Evolutionary conservation across 2,888 invertebrate species (phyloP).

Genomic region (Zele albiditarsus): DNA sequence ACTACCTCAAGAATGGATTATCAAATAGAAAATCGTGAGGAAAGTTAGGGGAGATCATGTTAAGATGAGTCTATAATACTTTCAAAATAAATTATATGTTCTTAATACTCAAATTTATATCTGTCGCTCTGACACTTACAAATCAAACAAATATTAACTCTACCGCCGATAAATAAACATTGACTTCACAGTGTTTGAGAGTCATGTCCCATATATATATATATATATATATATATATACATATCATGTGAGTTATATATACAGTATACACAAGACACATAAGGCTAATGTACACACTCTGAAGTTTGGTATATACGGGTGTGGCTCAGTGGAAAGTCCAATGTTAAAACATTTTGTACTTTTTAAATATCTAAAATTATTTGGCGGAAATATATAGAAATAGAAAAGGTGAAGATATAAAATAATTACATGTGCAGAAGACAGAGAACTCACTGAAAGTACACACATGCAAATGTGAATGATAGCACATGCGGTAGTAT

Average conservation of each 20-base stretch:
- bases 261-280: background rate
- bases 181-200: conserved; percentile 52
- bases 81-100: conserved; percentile 49
- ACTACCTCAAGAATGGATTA: too few relatives aligned
- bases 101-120: conserved; percentile 47
- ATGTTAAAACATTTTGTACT: too few relatives aligned
- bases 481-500: conserved; percentile 41
- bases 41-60: background rate
- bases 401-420: background rate
- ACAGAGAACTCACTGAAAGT: conserved; percentile 10
- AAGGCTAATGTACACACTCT: conserved; percentile 13
- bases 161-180: conserved; percentile 53
- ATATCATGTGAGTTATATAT: background rate
- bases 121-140: conserved; percentile 63
- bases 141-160: conserved; percentile 63
- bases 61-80: conserved; percentile 47
- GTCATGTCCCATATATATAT: conserved; percentile 16
- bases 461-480: background rate
- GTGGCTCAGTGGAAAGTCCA: conserved; percentile 30
- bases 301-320: background rate
- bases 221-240: background rate
- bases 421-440: conserved; percentile 10
- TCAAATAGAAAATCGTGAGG: too few relatives aligned
- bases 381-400: too few relatives aligned
- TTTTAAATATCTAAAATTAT: too few relatives aligned